Percentiles rank a stretch among this genome's conserved stretches.
Evolutionary conservation across 2,113 vertebrate genomes (phyloP).

Genomic region (Stictonetta naevosa): DNA sequence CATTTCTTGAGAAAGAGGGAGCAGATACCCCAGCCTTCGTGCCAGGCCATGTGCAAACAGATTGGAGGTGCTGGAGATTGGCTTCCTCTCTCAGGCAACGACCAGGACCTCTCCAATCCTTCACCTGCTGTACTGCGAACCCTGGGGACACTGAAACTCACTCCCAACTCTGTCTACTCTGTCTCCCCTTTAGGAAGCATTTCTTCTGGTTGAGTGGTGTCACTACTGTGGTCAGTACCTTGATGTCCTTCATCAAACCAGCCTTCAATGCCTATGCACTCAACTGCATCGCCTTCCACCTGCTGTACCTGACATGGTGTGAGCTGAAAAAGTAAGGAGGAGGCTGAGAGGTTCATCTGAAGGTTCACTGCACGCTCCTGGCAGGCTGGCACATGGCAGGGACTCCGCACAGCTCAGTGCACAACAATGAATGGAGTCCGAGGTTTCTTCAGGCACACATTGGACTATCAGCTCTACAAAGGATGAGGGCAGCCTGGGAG

Average conservation of each 20-base stretch:
- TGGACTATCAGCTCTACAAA: neutral
- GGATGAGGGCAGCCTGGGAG: neutral
- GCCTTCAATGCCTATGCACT: slow-evolving; percentile 88
- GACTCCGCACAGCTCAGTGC: neutral
- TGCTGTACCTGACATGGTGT: slow-evolving; percentile 79
- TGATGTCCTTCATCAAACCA: slow-evolving; percentile 88
- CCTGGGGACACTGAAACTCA: neutral
- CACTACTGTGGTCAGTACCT: slow-evolving; percentile 75
- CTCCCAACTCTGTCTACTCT: neutral
- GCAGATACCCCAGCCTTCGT: neutral
- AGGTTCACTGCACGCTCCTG: neutral
- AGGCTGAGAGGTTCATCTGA: neutral
- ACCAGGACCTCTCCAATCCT: neutral
- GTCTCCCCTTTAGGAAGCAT: slow-evolving; percentile 72
- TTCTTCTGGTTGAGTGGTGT: slow-evolving; percentile 79
- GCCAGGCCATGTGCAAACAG: neutral
- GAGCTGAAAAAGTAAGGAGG: slow-evolving; percentile 85
- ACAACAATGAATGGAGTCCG: neutral
- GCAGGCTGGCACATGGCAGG: neutral
- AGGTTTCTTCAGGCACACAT: neutral
- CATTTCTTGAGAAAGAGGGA: neutral
- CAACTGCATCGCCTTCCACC: slow-evolving; percentile 87
- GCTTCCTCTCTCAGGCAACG: neutral
- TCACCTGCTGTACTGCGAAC: neutral
- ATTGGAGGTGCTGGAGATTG: neutral